Evolutionary conservation across 2,888 invertebrate genomes (phyloP), one percentile per base, ranked within the genome.

Genomic region (Tricholauxania praeusta): DNA sequence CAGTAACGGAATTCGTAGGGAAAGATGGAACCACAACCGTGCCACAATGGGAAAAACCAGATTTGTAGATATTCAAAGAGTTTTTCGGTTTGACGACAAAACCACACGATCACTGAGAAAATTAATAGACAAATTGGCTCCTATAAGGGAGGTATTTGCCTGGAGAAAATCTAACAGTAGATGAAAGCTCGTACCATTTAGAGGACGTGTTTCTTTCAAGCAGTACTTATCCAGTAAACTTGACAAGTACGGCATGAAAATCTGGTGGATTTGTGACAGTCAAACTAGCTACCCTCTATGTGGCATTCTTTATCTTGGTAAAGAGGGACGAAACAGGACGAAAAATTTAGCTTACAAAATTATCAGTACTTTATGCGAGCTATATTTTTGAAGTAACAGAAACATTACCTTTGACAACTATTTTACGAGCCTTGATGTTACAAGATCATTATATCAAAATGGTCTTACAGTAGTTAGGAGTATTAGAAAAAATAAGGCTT

Each of bases 241-340:
- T 64, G 55, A 57, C 55, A 65, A 65, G 55, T 71, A 64, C 17
- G 55, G 22, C 49, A 71, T 71, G 65, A 64, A 64, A 53, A 65
- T 71, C 32, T 64, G 64, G 64, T 71, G 64, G 70, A 71, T 71
- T 51, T 71, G 71, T 19, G 71, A 64, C 47, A 55, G 64, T 49
- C 63, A 71, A 71, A 71, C 65, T 32, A 53, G 55, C 55, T 64
- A 47, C 22, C 63, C 51, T 53, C 62, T 65, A 15, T 60, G 15
- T n/a, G 60, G 5, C 10, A 60, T 60, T 15, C 22, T 28, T 22
- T 60, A 60, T 49, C n/a, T 51, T 8, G 60, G 60, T 60, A 62
- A 52, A 60, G 28, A 60, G 22, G 1, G 39, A 17, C 52, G 15
- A 53, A 67, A 59, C 22, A 69, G 59, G 15, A 60, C 39, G n/a